Percentiles rank a stretch among this genome's conserved stretches.
Evolutionary conservation across 2,797 vertebrate genomes (phyloP).

Genomic region (Crocodylus rhombifer): DNA sequence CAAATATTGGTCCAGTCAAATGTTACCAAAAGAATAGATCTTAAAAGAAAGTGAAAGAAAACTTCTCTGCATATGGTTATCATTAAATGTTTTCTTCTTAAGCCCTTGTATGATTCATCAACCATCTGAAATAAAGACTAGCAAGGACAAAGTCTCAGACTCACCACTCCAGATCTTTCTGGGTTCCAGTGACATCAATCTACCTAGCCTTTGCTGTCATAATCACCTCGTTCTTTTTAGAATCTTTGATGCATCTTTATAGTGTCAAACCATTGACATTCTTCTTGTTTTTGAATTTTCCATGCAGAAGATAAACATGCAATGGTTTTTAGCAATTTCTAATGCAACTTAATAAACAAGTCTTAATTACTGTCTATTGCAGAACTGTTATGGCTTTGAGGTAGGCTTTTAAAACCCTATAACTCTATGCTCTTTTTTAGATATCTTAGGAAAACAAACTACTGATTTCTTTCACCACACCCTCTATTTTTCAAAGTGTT

Average conservation of each 20-base stretch:
- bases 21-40: not conserved
- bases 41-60: not conserved
- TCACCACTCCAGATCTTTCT: not conserved
- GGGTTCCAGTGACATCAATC: rapidly evolving
- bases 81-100: not conserved
- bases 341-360: not conserved
- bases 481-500: constrained; percentile 26
- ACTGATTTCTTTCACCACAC: constrained; percentile 10
- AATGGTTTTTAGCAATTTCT: not conserved
- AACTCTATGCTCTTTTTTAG: not conserved
- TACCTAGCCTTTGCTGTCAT: not conserved
- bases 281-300: not conserved
- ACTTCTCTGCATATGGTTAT: not conserved
- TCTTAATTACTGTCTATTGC: not conserved
- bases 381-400: not conserved
- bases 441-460: constrained; percentile 27
- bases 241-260: rapidly evolving
- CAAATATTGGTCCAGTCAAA: not conserved
- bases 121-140: not conserved
- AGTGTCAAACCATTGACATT: rapidly evolving
- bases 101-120: not conserved
- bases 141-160: not conserved
- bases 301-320: rapidly evolving
- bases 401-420: not conserved
- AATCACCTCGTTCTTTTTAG: not conserved